phyloP scores from a whole-genome alignment of 1,140 invertebrate genomes.

The Polyergus mexicanus region DNA sequence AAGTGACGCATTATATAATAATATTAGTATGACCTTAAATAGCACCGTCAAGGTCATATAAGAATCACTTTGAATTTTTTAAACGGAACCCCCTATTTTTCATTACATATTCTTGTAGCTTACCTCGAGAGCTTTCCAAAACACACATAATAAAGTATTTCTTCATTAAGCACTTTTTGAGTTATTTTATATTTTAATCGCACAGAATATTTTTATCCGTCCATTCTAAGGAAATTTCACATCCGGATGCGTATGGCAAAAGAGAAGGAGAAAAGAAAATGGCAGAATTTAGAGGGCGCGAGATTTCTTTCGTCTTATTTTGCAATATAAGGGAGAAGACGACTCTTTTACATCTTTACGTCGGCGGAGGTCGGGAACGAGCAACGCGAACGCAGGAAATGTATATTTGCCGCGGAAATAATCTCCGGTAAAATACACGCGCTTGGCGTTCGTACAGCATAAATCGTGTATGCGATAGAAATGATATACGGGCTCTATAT shows the following conservation, averaged over 20 bases:
- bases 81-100: too few relatives aligned
- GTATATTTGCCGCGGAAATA: conserved; percentile 40
- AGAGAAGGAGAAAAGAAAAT: conserved; percentile 8
- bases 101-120: too few relatives aligned
- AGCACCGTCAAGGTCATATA: too few relatives aligned
- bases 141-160: too few relatives aligned
- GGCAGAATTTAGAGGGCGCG: conserved; percentile 22
- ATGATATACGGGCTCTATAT: conserved; percentile 44
- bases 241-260: neutral
- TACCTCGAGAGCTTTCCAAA: too few relatives aligned
- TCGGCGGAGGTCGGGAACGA: neutral
- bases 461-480: conserved; percentile 39
- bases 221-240: conserved; percentile 13
- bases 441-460: conserved; percentile 27
- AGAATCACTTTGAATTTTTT: too few relatives aligned
- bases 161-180: too few relatives aligned
- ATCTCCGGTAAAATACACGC: conserved; percentile 40
- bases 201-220: conserved; percentile 20
- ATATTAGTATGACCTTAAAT: too few relatives aligned
- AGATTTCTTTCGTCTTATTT: conserved; percentile 15
- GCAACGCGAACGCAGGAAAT: conserved; percentile 3
- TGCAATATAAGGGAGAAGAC: conserved; percentile 34
- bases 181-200: too few relatives aligned
- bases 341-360: conserved; percentile 30
- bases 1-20: too few relatives aligned